phyloP scores from a whole-genome alignment of 2,113 vertebrate species.

The Tympanuchus pallidicinctus region DNA sequence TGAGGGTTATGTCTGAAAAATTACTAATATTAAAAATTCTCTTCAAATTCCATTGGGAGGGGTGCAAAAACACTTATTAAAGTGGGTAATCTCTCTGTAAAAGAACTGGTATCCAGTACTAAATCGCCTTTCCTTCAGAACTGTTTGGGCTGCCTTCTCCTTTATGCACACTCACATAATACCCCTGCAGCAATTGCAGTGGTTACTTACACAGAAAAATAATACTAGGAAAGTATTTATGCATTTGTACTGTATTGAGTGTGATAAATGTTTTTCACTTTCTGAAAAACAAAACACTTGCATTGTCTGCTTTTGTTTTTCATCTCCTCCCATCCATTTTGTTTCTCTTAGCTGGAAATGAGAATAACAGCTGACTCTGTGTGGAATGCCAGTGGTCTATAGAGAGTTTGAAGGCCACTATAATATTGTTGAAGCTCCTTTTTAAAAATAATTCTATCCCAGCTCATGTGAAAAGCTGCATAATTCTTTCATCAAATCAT shows the following conservation, averaged over 20 bases:
- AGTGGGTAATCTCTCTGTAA: neutral
- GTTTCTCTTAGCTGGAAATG: constrained; percentile 58
- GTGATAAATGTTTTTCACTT: constrained; percentile 55
- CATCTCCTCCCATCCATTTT: constrained; percentile 52
- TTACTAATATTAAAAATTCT: constrained; percentile 32
- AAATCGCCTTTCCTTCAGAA: neutral
- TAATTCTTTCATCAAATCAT: constrained; percentile 58
- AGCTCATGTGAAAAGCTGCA: constrained; percentile 25
- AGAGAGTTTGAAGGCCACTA: constrained; percentile 37
- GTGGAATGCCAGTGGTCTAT: constrained; percentile 31
- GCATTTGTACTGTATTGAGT: constrained; percentile 38
- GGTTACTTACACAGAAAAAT: constrained; percentile 52
- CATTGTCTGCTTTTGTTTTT: constrained; percentile 60
- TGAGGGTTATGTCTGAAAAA: constrained; percentile 3
- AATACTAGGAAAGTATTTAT: constrained; percentile 61
- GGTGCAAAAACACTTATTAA: neutral
- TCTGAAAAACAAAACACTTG: constrained; percentile 65
- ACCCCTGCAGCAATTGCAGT: constrained; percentile 32
- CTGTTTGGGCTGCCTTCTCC: neutral
- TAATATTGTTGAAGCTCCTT: constrained; percentile 34
- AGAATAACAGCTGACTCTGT: constrained; percentile 51
- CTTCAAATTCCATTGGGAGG: neutral
- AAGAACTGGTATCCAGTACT: neutral
- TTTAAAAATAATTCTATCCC: constrained; percentile 16
- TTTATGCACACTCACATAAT: neutral